phyloP scores from a whole-genome alignment of 2,113 vertebrate species.

The Turdus rufiventris region DNA sequence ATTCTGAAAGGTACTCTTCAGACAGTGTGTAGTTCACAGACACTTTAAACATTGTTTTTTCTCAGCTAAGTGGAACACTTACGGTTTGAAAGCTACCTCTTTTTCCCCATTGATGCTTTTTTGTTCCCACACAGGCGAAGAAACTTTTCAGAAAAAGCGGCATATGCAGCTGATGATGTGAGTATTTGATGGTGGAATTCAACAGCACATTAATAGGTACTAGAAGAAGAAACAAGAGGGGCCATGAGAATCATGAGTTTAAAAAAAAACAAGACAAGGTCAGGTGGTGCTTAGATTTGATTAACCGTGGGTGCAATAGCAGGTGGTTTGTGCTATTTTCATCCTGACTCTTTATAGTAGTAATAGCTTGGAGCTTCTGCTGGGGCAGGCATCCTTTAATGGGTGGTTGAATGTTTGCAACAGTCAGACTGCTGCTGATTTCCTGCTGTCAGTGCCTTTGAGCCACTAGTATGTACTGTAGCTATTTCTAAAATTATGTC shows the following conservation, averaged over 20 bases:
- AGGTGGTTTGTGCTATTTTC: not conserved
- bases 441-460: not conserved
- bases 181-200: constrained; percentile 42
- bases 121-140: not conserved
- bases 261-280: not conserved
- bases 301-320: not conserved
- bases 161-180: constrained; percentile 54
- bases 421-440: not conserved
- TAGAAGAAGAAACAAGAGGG: not conserved
- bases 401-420: not conserved
- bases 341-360: not conserved
- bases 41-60: not conserved
- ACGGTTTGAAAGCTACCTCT: not conserved
- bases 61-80: not conserved
- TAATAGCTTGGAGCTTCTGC: not conserved
- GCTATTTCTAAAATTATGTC: not conserved
- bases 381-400: not conserved
- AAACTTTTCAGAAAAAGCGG: constrained; percentile 19
- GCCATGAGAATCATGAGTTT: not conserved
- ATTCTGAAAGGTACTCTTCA: not conserved
- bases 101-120: not conserved
- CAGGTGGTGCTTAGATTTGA: not conserved
- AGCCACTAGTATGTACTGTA: not conserved
- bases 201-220: not conserved
- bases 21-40: not conserved